phyloP scores from a whole-genome alignment of 2,797 vertebrate genomes.

The Neomorphus geoffroyi region DNA sequence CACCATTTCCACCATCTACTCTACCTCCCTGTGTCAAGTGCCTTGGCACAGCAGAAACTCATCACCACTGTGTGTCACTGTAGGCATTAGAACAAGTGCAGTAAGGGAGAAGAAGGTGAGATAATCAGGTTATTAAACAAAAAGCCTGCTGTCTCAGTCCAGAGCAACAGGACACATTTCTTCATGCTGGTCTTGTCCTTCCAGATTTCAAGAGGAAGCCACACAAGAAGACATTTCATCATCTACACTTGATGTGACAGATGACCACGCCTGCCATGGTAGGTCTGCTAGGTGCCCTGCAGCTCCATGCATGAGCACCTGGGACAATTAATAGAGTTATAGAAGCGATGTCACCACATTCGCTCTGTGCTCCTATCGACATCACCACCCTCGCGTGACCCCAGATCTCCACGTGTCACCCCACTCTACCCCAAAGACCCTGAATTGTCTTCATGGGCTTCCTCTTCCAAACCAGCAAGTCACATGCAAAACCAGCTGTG shows the following conservation, averaged over 20 bases:
- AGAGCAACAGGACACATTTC: background rate
- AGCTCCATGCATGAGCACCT: background rate
- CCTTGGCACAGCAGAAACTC: constrained; percentile 35
- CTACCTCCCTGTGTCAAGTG: background rate
- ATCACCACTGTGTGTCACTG: constrained; percentile 70
- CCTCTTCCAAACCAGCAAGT: rapidly evolving
- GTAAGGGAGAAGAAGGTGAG: background rate
- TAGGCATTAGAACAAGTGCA: constrained; percentile 49
- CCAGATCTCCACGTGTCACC: background rate
- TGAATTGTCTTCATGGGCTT: background rate
- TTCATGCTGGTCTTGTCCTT: background rate
- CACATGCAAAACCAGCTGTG: background rate
- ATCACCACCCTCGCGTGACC: rapidly evolving
- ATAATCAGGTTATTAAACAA: background rate
- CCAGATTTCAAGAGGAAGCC: background rate
- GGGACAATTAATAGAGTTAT: rapidly evolving
- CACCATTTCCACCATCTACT: background rate
- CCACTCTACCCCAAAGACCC: background rate
- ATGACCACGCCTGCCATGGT: background rate
- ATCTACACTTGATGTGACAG: rapidly evolving
- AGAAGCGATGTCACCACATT: rapidly evolving
- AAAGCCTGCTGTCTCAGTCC: background rate
- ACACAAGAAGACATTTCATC: rapidly evolving
- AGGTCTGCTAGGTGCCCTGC: background rate
- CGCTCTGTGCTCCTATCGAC: rapidly evolving